Percentiles rank a stretch among this genome's conserved stretches.
Conservation (phyloP, 2,888 invertebrate genomes). For the Rhingia rostrata region DNA sequence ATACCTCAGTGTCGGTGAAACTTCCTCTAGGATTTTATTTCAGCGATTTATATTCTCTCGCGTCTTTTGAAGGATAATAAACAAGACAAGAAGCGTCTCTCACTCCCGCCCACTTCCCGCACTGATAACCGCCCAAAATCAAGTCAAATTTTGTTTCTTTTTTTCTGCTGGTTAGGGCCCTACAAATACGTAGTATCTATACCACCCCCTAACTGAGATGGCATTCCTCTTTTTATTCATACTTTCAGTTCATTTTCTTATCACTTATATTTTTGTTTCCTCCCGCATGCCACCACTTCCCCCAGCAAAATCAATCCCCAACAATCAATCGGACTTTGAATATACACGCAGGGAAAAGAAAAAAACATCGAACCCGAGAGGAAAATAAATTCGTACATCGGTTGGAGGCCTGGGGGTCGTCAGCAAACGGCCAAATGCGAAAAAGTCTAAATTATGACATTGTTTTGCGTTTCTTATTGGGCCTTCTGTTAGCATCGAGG, state of each 20-base stretch:
- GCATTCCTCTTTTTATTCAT: slow-evolving; percentile 40
- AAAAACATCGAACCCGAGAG: too few relatives aligned
- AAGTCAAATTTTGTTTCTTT: slow-evolving; percentile 22
- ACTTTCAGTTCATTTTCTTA: slow-evolving; percentile 70
- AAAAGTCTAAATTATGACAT: slow-evolving; percentile 73
- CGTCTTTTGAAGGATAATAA: slow-evolving; percentile 65
- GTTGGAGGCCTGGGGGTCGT: not conserved
- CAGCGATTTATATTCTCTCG: slow-evolving; percentile 60
- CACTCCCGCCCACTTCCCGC: slow-evolving; percentile 1
- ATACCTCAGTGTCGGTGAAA: slow-evolving; percentile 43
- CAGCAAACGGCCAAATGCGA: slow-evolving; percentile 17
- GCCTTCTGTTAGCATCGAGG: slow-evolving; percentile 10
- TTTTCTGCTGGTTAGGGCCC: too few relatives aligned
- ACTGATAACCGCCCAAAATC: slow-evolving; percentile 58
- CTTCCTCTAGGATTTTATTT: slow-evolving; percentile 71
- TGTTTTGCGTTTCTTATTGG: slow-evolving; percentile 76
- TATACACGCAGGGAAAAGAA: slow-evolving; percentile 35
- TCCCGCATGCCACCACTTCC: slow-evolving; percentile 12
- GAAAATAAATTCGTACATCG: slow-evolving; percentile 25
- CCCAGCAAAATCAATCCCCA: slow-evolving; percentile 62
- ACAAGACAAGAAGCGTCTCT: slow-evolving; percentile 48
- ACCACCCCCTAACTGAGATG: not conserved
- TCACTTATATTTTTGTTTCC: slow-evolving; percentile 65
- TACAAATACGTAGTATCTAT: not conserved
- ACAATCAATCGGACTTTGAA: slow-evolving; percentile 69